These are phyloP conservation scores for Drosophila testacea DNA, from an alignment of 2,888 invertebrate genomes.

Conservation along the genomic window DNA sequence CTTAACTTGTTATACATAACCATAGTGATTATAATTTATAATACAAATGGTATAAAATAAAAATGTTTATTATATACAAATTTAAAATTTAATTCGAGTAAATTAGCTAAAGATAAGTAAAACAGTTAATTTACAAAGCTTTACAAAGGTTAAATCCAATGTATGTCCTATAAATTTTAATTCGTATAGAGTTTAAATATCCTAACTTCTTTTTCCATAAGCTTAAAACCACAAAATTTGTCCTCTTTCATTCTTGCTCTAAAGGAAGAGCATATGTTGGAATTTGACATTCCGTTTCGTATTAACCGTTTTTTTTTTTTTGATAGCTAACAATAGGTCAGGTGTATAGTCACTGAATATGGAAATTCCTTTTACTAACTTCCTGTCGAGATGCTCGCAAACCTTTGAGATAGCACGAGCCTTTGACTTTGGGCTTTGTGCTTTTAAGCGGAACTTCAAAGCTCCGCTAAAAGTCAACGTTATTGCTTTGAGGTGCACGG, in stretches of 20 bases:
- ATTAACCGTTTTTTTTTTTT: constrained; percentile 5
- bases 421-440: constrained; percentile 57
- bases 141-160: no score
- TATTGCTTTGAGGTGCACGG: constrained; percentile 32
- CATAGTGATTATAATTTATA: no score
- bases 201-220: background rate
- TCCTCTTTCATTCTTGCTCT: background rate
- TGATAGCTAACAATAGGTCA: background rate
- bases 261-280: background rate
- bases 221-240: no score
- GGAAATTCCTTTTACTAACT: constrained; percentile 35
- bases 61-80: no score
- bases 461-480: constrained; percentile 44
- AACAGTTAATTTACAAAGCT: no score
- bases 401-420: constrained; percentile 43
- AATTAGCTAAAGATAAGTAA: no score
- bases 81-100: no score
- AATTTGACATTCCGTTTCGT: constrained; percentile 28
- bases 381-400: constrained; percentile 32
- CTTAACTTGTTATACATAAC: background rate
- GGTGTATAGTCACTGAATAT: constrained; percentile 23
- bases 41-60: no score
- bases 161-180: no score
- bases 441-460: constrained; percentile 59
- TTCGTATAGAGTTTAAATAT: no score